These are phyloP conservation scores for Smithornis capensis DNA, from an alignment of 2,113 vertebrate species.

Conservation along the genomic window DNA sequence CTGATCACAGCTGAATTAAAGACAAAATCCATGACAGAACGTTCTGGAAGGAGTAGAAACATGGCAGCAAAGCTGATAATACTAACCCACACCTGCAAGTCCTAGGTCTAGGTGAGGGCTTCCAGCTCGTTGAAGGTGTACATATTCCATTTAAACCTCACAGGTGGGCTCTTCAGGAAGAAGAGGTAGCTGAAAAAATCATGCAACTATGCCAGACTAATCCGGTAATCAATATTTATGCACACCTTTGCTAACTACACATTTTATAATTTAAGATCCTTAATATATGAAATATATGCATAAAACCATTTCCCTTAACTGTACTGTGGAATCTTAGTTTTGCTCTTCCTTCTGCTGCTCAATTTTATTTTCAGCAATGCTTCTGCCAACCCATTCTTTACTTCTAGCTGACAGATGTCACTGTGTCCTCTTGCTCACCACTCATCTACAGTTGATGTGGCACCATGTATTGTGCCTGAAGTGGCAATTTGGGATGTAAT, in stretches of 20 bases:
- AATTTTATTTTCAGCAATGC: conserved; percentile 8
- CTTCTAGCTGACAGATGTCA: conserved; percentile 39
- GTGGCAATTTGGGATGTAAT: neutral
- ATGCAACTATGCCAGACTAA: neutral
- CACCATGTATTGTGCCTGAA: neutral
- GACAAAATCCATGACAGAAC: neutral
- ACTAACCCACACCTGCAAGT: neutral
- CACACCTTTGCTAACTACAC: neutral
- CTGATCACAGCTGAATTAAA: too few species aligned
- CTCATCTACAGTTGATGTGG: neutral
- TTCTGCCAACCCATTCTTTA: conserved; percentile 6
- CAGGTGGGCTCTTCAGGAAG: neutral
- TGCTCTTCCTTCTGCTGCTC: neutral
- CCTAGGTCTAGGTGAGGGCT: neutral
- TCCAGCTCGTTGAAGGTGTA: neutral
- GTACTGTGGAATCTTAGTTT: neutral
- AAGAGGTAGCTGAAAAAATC: neutral
- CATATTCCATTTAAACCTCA: neutral
- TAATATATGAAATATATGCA: neutral
- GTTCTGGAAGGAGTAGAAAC: neutral
- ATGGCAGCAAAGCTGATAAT: neutral
- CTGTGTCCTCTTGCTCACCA: neutral
- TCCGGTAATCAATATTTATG: neutral
- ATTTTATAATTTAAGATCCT: neutral
- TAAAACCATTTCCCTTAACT: neutral